Evolutionary conservation across 2,113 vertebrate species (phyloP), one percentile per base, ranked within the genome.

Genomic region (Dissostichus mawsoni): DNA sequence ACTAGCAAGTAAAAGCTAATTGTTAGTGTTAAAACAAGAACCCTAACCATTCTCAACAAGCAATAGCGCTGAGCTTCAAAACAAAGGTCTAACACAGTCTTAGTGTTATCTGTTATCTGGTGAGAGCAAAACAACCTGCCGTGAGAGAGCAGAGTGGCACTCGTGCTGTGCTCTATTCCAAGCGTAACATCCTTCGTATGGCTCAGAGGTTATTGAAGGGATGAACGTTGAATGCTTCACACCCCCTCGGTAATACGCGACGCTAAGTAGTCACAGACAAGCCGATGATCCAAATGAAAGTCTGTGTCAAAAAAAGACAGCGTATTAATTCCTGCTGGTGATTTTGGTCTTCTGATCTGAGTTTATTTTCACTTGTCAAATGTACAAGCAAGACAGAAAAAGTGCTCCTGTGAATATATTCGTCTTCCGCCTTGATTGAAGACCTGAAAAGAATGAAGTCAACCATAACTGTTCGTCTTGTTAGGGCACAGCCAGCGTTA

Each of bases 191-290:
- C 70, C 74, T 85, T 88, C 62, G 65, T 83, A 88, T 87, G 86
- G 84, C 87, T 93, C 82, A 82, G 90, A 84, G 80, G 80, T 91
- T 90, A 90, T 44, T 75, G 75, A 73, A 83, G 55, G 78, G 85
- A 89, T 80, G 33, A 82, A 86, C 29, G 25, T 91, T 78, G 45
- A 68, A 81, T 68, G 90, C 87, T 67, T 92, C 89, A 86, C 3
- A 91, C 89, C 80, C 76, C 23, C 82, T 56, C 84, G 90, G 83
- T 92, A 92, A 92, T 78, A 90, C 89, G 82, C 82, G 59, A 29
- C 1, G 45, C 55, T 67, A 50, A 76, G 59, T 61, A 70, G 41
- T 78, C 62, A 18, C 59, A 69, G 75, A 82, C 59, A 72, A 83
- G 62, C 78, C 76, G 11, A 70, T 73, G 70, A 88, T 65, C 78